A percentile compares a stretch with the other conserved stretches of the same genome.
phyloP scores from a whole-genome alignment of 2,888 invertebrate species.

The Eurytoma adleriae region DNA sequence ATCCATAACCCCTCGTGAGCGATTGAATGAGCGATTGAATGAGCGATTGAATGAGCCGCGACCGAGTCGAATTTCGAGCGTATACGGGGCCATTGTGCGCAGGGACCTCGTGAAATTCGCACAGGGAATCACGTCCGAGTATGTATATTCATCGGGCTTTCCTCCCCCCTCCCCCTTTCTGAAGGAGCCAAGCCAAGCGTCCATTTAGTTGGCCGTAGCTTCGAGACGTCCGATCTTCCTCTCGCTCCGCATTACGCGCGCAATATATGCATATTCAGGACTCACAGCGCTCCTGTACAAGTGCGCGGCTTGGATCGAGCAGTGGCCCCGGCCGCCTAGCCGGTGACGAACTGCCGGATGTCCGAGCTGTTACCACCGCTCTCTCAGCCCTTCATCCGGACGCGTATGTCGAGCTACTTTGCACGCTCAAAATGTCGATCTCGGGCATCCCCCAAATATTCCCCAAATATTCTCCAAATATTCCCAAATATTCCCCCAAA shows the following conservation, averaged over 20 bases:
- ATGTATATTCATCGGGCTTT: slow-evolving; percentile 5
- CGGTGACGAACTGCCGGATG: slow-evolving; percentile 75
- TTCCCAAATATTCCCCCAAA: too few relatives aligned
- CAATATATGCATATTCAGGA: slow-evolving; percentile 74
- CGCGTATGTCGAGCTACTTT: too few relatives aligned
- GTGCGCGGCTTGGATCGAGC: slow-evolving; percentile 57
- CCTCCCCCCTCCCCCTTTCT: too few relatives aligned
- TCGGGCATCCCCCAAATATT: too few relatives aligned
- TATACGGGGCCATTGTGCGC: not conserved
- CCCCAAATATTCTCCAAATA: too few relatives aligned
- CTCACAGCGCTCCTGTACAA: slow-evolving; percentile 71
- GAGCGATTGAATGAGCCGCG: too few relatives aligned
- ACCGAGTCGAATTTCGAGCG: slow-evolving; percentile 1
- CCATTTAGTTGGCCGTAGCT: too few relatives aligned
- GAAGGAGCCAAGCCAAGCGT: too few relatives aligned
- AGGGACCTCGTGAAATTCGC: not conserved
- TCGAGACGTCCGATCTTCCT: slow-evolving; percentile 13
- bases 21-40: not conserved
- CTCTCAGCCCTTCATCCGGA: slow-evolving; percentile 50
- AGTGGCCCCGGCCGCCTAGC: slow-evolving; percentile 67
- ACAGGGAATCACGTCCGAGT: slow-evolving; percentile 5
- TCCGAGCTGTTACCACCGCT: slow-evolving; percentile 74
- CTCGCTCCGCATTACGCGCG: slow-evolving; percentile 39
- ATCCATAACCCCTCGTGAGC: not conserved
- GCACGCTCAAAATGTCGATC: too few relatives aligned